Conservation (phyloP, 2,888 invertebrate species). For the Apamea monoglypha region DNA sequence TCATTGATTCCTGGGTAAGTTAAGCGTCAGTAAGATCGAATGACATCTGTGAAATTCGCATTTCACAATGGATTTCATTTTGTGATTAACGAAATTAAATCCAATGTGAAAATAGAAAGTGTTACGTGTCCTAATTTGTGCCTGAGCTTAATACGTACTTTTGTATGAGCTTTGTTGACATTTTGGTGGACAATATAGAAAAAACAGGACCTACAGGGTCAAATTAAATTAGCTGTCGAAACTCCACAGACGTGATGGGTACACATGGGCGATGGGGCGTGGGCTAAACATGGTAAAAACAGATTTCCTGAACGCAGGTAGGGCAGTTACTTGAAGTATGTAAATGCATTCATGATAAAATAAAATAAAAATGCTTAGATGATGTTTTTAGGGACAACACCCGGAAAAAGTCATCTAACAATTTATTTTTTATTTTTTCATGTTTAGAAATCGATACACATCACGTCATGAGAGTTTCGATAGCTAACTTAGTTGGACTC, state of each 20-base stretch:
- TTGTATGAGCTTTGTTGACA: neutral
- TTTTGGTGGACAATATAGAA: neutral
- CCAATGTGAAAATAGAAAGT: neutral
- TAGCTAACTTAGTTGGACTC: neutral
- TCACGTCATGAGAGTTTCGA: neutral
- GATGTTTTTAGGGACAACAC: too few species aligned
- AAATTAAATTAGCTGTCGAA: neutral
- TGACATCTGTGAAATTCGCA: neutral
- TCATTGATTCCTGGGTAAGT: slow-evolving; percentile 8
- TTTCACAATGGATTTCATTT: neutral
- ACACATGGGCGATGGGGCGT: too few species aligned
- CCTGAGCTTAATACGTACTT: neutral
- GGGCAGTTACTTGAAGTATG: too few species aligned
- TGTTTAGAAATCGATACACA: neutral
- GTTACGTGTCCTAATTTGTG: neutral
- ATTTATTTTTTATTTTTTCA: neutral
- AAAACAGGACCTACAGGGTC: neutral
- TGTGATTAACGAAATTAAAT: neutral
- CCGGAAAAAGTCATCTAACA: neutral
- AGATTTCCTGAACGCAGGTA: neutral
- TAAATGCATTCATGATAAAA: too few species aligned
- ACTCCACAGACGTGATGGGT: neutral
- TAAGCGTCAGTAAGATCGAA: slow-evolving; percentile 10
- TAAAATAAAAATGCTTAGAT: too few species aligned
- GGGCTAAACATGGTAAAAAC: neutral